A percentile compares a stretch with the other conserved stretches of the same genome.
These are phyloP conservation scores for Orius insidiosus DNA, from an alignment of 1,140 invertebrate species.

Conservation along the genomic window DNA sequence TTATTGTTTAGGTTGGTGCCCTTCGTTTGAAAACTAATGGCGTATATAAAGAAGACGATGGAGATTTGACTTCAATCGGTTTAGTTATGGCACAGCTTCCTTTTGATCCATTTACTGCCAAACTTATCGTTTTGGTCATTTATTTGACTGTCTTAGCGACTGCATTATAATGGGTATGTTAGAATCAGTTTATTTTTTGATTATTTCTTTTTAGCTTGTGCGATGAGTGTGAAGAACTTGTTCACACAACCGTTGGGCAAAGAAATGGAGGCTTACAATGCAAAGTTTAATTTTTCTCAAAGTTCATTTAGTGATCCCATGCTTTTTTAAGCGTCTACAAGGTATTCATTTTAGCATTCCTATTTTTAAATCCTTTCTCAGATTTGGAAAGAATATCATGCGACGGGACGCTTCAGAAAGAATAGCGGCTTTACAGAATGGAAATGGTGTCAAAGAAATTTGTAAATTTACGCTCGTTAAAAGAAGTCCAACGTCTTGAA, in stretches of 20 bases:
- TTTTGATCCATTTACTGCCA: constrained; percentile 61
- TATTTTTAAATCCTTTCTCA: too few relatives aligned
- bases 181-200: not conserved
- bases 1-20: constrained; percentile 40
- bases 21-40: constrained; percentile 39
- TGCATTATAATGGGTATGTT: constrained; percentile 81
- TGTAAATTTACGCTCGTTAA: constrained; percentile 50
- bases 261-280: constrained; percentile 52
- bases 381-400: too few relatives aligned
- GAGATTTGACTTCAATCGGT: constrained; percentile 77
- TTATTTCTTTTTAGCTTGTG: not conserved
- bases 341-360: too few relatives aligned
- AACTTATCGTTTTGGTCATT: constrained; percentile 77
- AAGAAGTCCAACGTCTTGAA: constrained; percentile 35
- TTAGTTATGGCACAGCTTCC: constrained; percentile 65
- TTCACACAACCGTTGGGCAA: constrained; percentile 58
- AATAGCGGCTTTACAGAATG: constrained; percentile 27
- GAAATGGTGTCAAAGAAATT: constrained; percentile 50
- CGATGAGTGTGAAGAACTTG: not conserved
- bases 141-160: constrained; percentile 71
- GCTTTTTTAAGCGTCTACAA: constrained; percentile 62
- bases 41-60: constrained; percentile 43
- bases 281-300: constrained; percentile 63
- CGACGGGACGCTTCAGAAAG: not conserved
- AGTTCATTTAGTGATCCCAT: constrained; percentile 71